Conservation (phyloP, 1,140 invertebrate genomes). For the Pseudomyrmex gracilis region DNA sequence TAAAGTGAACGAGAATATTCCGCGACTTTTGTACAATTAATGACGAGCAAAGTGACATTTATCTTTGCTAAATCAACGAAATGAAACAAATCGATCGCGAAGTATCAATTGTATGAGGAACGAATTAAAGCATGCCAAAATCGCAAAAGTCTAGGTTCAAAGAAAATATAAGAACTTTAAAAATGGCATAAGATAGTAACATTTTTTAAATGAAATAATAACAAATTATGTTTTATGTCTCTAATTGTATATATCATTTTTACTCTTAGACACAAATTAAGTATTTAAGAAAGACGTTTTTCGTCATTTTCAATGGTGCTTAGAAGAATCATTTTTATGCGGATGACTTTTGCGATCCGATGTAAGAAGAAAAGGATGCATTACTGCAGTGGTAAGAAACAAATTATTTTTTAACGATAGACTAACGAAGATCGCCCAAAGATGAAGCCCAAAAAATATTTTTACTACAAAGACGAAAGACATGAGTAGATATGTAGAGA, state of each 20-base stretch:
- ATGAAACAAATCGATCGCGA: background rate
- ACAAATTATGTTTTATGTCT: background rate
- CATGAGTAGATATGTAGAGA: background rate
- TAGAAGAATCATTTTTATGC: background rate
- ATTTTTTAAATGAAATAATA: background rate
- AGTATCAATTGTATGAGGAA: constrained; percentile 4
- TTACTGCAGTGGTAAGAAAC: constrained; percentile 38
- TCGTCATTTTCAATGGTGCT: background rate
- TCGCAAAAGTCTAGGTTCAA: background rate
- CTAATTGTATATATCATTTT: background rate
- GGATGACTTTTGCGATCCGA: constrained; percentile 20
- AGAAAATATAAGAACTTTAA: background rate
- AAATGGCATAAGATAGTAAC: background rate
- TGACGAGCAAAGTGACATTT: constrained; percentile 29
- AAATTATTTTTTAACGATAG: constrained; percentile 71
- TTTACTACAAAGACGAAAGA: constrained; percentile 75
- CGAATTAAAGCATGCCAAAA: background rate
- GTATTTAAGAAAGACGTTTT: background rate
- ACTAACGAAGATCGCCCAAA: constrained; percentile 78
- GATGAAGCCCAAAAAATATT: constrained; percentile 82
- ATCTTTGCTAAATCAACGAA: constrained; percentile 36
- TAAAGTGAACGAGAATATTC: constrained; percentile 36
- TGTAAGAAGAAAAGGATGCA: constrained; percentile 13
- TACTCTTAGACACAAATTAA: background rate
- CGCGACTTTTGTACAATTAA: constrained; percentile 42